Evolutionary conservation across 2,888 invertebrate genomes (phyloP), one percentile per base, ranked within the genome.

Genomic region (Liopterus haemorrhoidalis): DNA sequence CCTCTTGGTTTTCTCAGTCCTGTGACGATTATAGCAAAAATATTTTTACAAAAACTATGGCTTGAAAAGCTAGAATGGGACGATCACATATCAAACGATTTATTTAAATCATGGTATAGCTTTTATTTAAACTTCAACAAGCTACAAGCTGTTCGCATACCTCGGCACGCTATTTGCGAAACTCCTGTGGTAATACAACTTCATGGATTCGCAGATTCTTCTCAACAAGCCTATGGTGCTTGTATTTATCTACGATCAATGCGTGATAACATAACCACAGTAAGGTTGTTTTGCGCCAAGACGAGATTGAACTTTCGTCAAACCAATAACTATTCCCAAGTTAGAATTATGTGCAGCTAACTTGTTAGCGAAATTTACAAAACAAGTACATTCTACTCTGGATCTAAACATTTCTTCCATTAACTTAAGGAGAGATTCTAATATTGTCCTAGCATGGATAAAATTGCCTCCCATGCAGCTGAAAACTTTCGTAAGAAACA

Each of bases 331-430:
- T 1, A 30, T 62, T 14, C 60, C 61, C 4, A 16, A 53, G 8
- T 35, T 61, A n/a, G 60, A 62, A 40, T 42, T 62, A 1, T 56
- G 57, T 24, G 57, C 49, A 9, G 60, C 60, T 3, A 25, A 56
- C 2, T 31, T 60, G 9, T 35, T 58, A 2, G 31, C 57, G 2
- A 35, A 52, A 18, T 48, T 59, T n/a, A 6, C 50, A 4, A 20
- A 14, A 3, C 39, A 41, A 8, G 48, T 55, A 0, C 12, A 36
- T 8, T 24, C 16, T 0, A 31, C 48, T 3, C 19, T 54, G 1
- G 20, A 37, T 3, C 12, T 51, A 2, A 19, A 39, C 1, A 18
- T 51, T n/a, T 21, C 24, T 2, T 5, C 41, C 16, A 28, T 45
- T 2, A 47, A 18, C 15, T 51, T 44, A 18, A 58, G 53, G 56